Percentiles rank a stretch among this genome's conserved stretches.
phyloP scores from a whole-genome alignment of 1,140 invertebrate genomes.

The Zaprionus lachaisei region DNA sequence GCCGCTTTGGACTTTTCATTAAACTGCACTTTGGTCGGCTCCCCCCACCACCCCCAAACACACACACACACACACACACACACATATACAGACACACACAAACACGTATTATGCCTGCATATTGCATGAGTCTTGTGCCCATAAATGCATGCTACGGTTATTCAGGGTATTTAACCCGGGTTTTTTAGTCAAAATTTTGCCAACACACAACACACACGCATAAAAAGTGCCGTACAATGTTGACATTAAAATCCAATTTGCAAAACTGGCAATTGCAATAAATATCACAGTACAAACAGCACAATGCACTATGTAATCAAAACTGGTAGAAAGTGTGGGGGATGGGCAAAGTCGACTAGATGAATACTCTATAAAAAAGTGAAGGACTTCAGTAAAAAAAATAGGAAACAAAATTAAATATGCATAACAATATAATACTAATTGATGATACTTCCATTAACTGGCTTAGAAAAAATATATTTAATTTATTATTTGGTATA shows the following conservation, averaged over 20 bases:
- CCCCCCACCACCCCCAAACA: no score
- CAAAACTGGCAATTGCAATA: conserved; percentile 39
- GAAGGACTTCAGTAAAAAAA: no score
- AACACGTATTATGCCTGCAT: conserved; percentile 1
- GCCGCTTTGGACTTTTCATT: conserved; percentile 9
- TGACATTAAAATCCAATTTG: conserved; percentile 60
- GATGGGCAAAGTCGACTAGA: not conserved
- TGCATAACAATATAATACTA: no score
- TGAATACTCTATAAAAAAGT: conserved; percentile 10
- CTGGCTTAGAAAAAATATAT: no score
- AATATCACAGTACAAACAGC: conserved; percentile 39
- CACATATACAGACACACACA: no score
- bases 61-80: not conserved
- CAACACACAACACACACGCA: not conserved
- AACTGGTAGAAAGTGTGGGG: not conserved
- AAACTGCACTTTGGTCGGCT: not conserved
- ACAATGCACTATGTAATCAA: not conserved
- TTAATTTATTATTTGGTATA: no score
- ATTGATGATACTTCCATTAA: no score
- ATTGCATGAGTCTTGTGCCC: conserved; percentile 12
- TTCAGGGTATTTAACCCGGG: conserved; percentile 13
- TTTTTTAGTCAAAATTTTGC: conserved; percentile 4
- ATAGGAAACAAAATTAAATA: no score
- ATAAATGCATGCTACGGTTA: conserved; percentile 34
- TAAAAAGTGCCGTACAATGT: conserved; percentile 19